These are phyloP conservation scores for Lepeophtheirus nordmannii DNA, from an alignment of 2,888 invertebrate species.

Conservation along the genomic window DNA sequence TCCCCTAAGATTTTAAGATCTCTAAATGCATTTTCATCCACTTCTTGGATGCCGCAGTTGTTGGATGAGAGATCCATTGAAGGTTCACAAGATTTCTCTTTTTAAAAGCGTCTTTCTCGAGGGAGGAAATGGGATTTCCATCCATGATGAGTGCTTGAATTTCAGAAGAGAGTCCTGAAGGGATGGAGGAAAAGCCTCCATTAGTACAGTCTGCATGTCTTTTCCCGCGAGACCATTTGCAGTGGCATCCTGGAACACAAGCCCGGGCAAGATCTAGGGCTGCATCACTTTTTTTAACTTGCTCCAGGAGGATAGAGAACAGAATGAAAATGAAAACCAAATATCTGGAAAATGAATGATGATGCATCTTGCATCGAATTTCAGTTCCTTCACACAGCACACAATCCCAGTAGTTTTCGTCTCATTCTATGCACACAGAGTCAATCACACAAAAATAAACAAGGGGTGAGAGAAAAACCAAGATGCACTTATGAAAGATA, in stretches of 20 bases:
- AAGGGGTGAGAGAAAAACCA: too few relatives aligned
- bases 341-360: too few relatives aligned
- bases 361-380: too few relatives aligned
- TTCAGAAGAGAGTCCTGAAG: slow-evolving; percentile 53
- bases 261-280: slow-evolving; percentile 35
- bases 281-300: too few relatives aligned
- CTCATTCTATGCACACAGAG: too few relatives aligned
- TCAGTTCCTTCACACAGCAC: too few relatives aligned
- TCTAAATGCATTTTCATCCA: slow-evolving; percentile 68
- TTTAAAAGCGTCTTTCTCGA: slow-evolving; percentile 52
- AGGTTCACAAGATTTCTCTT: slow-evolving; percentile 61
- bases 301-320: too few relatives aligned
- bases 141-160: slow-evolving; percentile 73
- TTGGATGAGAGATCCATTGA: slow-evolving; percentile 64
- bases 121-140: slow-evolving; percentile 56
- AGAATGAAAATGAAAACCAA: too few relatives aligned
- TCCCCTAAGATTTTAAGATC: slow-evolving; percentile 70
- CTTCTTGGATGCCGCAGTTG: slow-evolving; percentile 54
- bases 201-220: slow-evolving; percentile 71
- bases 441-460: too few relatives aligned
- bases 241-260: slow-evolving; percentile 67
- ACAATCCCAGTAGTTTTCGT: too few relatives aligned
- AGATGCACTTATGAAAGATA: too few relatives aligned
- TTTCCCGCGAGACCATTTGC: slow-evolving; percentile 68
- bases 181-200: slow-evolving; percentile 60